phyloP scores from a whole-genome alignment of 1,140 invertebrate species.

The Coptotermes formosanus region DNA sequence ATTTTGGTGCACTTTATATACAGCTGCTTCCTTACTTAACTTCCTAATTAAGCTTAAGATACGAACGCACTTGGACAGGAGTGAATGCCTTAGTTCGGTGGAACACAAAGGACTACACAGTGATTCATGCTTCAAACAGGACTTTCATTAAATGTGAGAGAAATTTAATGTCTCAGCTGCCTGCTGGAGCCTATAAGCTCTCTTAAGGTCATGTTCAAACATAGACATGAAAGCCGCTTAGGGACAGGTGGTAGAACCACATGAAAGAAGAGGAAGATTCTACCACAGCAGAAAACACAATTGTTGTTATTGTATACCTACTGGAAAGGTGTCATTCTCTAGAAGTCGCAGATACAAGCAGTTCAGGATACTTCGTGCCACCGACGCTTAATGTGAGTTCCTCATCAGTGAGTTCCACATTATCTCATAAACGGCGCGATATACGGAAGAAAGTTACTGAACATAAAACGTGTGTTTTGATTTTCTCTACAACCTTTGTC shows the following conservation, averaged over 20 bases:
- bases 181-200: not conserved
- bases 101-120: too few species aligned
- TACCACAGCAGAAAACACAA: constrained; percentile 11
- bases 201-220: not conserved
- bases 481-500: too few species aligned
- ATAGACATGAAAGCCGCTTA: not conserved
- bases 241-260: not conserved
- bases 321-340: not conserved
- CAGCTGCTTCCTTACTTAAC: too few species aligned
- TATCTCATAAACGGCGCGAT: too few species aligned
- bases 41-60: too few species aligned
- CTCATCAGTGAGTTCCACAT: too few species aligned
- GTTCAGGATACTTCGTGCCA: not conserved
- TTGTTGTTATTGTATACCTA: not conserved
- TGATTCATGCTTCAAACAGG: not conserved
- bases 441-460: too few species aligned
- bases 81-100: too few species aligned
- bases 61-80: too few species aligned
- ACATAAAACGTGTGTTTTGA: too few species aligned
- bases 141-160: not conserved
- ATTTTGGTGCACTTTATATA: too few species aligned
- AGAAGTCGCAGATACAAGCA: not conserved
- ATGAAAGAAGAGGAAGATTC: not conserved
- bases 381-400: too few species aligned
- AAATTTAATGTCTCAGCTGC: not conserved